Evolutionary conservation across 2,113 vertebrate species (phyloP).

Genomic region (Caracal caracal): DNA sequence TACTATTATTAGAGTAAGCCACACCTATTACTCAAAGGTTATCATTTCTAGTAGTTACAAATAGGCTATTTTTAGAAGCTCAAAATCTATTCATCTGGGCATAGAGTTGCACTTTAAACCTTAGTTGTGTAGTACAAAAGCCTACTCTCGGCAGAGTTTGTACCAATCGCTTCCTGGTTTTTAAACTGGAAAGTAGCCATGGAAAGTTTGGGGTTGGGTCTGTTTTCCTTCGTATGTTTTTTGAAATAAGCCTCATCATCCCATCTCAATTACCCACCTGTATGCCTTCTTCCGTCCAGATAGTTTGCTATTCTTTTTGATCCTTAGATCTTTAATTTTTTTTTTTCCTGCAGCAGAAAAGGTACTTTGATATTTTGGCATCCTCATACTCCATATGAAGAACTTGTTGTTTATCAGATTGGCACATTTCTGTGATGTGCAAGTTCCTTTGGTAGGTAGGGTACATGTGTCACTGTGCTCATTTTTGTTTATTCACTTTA

Average conservation of each 20-base stretch:
- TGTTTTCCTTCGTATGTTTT: neutral
- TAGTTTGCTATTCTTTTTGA: constrained; percentile 20
- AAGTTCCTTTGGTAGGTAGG: neutral
- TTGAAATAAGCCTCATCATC: neutral
- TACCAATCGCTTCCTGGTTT: neutral
- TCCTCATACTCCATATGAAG: neutral
- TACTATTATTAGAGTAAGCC: neutral
- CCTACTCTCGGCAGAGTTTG: neutral
- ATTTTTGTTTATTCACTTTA: neutral
- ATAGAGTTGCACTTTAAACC: neutral
- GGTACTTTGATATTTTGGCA: neutral
- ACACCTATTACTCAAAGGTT: neutral
- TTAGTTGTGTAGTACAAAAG: neutral
- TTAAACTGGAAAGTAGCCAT: neutral
- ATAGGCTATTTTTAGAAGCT: neutral
- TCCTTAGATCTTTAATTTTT: neutral
- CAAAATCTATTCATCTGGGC: neutral
- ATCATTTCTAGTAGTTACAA: neutral
- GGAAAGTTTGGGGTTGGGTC: neutral
- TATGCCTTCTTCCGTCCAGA: neutral
- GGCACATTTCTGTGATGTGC: neutral
- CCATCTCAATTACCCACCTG: neutral
- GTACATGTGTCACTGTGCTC: neutral
- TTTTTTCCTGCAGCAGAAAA: neutral
- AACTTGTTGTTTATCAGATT: neutral